Evolutionary conservation across 2,113 vertebrate genomes (phyloP).

Genomic region (Eira barbara): DNA sequence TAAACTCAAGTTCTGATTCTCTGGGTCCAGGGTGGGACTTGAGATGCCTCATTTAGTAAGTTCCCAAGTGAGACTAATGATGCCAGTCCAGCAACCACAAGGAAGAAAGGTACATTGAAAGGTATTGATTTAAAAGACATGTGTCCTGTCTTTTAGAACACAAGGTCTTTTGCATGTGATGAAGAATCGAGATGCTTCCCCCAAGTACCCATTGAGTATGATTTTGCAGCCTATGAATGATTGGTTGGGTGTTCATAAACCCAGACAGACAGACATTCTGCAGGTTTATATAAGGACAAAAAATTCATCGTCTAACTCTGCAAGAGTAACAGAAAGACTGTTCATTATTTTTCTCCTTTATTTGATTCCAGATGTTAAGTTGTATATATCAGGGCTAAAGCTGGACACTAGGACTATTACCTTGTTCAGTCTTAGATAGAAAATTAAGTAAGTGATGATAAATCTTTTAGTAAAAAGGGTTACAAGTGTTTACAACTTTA

Average conservation of each 20-base stretch:
- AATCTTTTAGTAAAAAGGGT: background rate
- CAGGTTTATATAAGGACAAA: background rate
- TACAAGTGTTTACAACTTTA: constrained; percentile 1
- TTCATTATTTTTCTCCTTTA: background rate
- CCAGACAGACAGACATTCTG: background rate
- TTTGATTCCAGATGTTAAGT: background rate
- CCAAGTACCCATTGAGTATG: background rate
- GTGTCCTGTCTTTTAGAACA: background rate
- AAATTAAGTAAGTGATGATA: constrained; percentile 22
- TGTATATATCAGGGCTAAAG: background rate
- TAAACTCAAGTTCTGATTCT: background rate
- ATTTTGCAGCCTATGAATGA: background rate
- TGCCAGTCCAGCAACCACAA: background rate
- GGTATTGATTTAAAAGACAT: background rate
- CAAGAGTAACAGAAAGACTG: background rate
- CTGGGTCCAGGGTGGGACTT: background rate
- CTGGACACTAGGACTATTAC: background rate
- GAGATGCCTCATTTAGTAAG: background rate
- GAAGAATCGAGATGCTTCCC: background rate
- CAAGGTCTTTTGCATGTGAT: background rate
- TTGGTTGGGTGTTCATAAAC: background rate
- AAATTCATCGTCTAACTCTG: background rate
- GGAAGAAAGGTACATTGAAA: background rate
- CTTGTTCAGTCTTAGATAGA: background rate
- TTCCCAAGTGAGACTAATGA: background rate